A percentile compares a stretch with the other conserved stretches of the same genome.
Conservation (phyloP, 2,888 invertebrate genomes). For the Athrips mouffetella region DNA sequence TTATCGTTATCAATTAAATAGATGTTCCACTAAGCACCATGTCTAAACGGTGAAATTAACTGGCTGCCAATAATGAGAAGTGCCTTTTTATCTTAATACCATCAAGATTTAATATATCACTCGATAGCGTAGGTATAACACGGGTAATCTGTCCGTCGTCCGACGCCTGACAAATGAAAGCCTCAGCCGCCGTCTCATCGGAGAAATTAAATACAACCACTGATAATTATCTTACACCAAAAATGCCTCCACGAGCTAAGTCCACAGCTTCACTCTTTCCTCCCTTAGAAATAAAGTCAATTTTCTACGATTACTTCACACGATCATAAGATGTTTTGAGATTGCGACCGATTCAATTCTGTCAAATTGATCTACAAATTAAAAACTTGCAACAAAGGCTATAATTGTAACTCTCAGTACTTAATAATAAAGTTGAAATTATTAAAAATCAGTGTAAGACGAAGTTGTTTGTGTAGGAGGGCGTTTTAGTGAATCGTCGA, state of each 20-base stretch:
- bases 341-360: slow-evolving; percentile 21
- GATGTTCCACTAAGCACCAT: slow-evolving; percentile 29
- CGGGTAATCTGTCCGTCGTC: slow-evolving; percentile 39
- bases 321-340: slow-evolving; percentile 13
- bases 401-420: too few relatives aligned
- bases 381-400: slow-evolving; percentile 6
- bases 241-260: slow-evolving; percentile 18
- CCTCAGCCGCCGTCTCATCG: slow-evolving; percentile 36
- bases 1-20: slow-evolving; percentile 33
- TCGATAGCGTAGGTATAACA: slow-evolving; percentile 41
- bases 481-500: slow-evolving; percentile 32
- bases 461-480: slow-evolving; percentile 20
- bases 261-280: slow-evolving; percentile 19
- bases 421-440: slow-evolving; percentile 22
- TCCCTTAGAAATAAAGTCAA: slow-evolving; percentile 8
- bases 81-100: slow-evolving; percentile 46
- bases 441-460: slow-evolving; percentile 5
- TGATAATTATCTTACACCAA: slow-evolving; percentile 44
- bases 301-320: slow-evolving; percentile 14
- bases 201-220: slow-evolving; percentile 43
- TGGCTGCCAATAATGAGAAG: slow-evolving; percentile 34
- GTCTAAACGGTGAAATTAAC: slow-evolving; percentile 40
- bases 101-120: slow-evolving; percentile 54
- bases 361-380: slow-evolving; percentile 22
- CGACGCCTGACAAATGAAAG: slow-evolving; percentile 47